These are phyloP conservation scores for Alosa alosa DNA, from an alignment of 2,113 vertebrate genomes.

Conservation along the genomic window DNA sequence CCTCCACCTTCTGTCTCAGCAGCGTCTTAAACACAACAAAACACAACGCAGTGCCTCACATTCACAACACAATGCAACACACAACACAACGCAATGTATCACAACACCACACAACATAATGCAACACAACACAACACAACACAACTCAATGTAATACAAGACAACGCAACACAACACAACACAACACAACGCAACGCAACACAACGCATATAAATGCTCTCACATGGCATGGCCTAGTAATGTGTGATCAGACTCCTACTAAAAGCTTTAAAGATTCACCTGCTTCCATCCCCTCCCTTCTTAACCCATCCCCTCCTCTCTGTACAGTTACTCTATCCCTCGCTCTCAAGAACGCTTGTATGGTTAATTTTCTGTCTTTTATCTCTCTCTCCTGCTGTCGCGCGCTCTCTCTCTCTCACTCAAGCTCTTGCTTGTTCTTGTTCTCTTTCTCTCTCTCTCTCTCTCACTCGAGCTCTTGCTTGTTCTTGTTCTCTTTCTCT, in stretches of 20 bases:
- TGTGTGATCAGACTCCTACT: too few relatives aligned
- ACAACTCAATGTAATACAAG: neutral
- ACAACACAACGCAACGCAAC: neutral
- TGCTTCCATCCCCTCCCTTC: neutral
- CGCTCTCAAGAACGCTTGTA: neutral
- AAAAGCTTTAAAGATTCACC: too few relatives aligned
- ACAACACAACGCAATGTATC: neutral
- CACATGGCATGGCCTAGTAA: too few relatives aligned
- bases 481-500: slow-evolving; percentile 34
- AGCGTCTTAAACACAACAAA: neutral
- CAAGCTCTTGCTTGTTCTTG: slow-evolving; percentile 46
- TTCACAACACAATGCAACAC: neutral
- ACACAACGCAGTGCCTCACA: neutral
- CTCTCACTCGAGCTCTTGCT: slow-evolving; percentile 48
- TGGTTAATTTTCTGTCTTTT: neutral
- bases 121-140: neutral
- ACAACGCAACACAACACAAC: neutral
- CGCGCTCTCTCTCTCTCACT: slow-evolving; percentile 36
- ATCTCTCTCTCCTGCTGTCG: slow-evolving; percentile 3
- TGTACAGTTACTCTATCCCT: neutral
- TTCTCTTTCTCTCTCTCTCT: slow-evolving; percentile 33
- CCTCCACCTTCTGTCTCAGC: neutral
- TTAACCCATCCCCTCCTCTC: neutral
- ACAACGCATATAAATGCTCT: neutral
- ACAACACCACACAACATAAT: neutral